phyloP scores from a whole-genome alignment of 2,797 vertebrate genomes.

The Myotis vivesi region DNA sequence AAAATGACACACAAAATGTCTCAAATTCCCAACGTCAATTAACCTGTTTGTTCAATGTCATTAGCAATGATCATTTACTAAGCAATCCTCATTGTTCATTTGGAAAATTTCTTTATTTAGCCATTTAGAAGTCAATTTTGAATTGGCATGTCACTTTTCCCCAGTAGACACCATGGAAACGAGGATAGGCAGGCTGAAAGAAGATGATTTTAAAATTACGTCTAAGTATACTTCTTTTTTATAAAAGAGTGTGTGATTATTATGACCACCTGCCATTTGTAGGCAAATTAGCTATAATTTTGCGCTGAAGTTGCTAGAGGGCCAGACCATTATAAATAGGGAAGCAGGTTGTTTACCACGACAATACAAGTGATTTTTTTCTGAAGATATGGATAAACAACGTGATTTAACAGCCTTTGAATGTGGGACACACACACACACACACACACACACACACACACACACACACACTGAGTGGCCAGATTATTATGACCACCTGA shows the following conservation, averaged over 20 bases:
- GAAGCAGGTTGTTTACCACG: too few species aligned
- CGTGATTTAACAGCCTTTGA: too few species aligned
- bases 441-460: too few species aligned
- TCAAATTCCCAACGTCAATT: constrained; percentile 72
- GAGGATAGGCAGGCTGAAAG: neutral
- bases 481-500: too few species aligned
- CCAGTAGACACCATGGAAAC: constrained; percentile 52
- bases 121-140: constrained; percentile 32
- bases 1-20: constrained; percentile 64
- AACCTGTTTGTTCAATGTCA: constrained; percentile 74
- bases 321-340: too few species aligned
- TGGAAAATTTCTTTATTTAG: constrained; percentile 59
- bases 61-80: constrained; percentile 70
- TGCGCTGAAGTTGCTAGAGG: too few species aligned
- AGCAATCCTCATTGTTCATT: constrained; percentile 65
- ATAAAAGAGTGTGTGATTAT: neutral
- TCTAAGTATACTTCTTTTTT: neutral
- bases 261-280: too few species aligned
- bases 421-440: too few species aligned
- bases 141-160: constrained; percentile 56
- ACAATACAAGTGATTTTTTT: too few species aligned
- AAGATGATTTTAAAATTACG: constrained; percentile 56
- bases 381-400: too few species aligned
- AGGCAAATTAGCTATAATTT: too few species aligned
- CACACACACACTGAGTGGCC: too few species aligned